Percentiles rank a stretch among this genome's conserved stretches.
These are phyloP conservation scores for Alloplasta piceator DNA, from an alignment of 2,888 invertebrate genomes.

Conservation along the genomic window DNA sequence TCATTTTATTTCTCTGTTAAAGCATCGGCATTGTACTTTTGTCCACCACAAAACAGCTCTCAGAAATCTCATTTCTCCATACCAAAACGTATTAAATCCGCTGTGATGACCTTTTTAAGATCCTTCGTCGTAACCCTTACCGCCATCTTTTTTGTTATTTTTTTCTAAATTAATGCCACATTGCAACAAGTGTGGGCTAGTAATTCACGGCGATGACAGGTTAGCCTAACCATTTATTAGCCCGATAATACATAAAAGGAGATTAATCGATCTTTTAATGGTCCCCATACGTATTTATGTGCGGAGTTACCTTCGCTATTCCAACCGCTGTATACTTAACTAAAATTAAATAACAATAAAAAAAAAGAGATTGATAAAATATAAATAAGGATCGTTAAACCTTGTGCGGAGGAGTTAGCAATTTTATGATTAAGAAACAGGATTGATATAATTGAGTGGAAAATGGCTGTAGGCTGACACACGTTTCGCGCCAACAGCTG, in stretches of 20 bases:
- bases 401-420: neutral
- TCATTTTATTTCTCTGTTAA: conserved; percentile 35
- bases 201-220: conserved; percentile 44
- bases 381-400: conserved; percentile 26
- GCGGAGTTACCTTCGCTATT: too few relatives aligned
- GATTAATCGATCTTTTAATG: conserved; percentile 37
- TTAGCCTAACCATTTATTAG: conserved; percentile 29
- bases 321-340: neutral
- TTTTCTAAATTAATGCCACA: neutral
- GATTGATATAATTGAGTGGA: conserved; percentile 44
- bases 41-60: neutral
- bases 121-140: neutral
- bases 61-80: neutral
- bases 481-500: conserved; percentile 3
- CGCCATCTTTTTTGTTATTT: neutral
- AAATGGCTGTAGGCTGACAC: conserved; percentile 44
- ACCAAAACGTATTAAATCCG: conserved; percentile 1
- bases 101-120: neutral
- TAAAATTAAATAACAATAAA: conserved; percentile 12
- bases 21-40: conserved; percentile 16
- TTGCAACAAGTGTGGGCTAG: conserved; percentile 14
- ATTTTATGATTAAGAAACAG: conserved; percentile 41
- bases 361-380: conserved; percentile 8
- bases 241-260: conserved; percentile 41
- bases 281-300: too few relatives aligned